Conservation (phyloP, 2,888 invertebrate species). For the Ophion obscuratus region DNA sequence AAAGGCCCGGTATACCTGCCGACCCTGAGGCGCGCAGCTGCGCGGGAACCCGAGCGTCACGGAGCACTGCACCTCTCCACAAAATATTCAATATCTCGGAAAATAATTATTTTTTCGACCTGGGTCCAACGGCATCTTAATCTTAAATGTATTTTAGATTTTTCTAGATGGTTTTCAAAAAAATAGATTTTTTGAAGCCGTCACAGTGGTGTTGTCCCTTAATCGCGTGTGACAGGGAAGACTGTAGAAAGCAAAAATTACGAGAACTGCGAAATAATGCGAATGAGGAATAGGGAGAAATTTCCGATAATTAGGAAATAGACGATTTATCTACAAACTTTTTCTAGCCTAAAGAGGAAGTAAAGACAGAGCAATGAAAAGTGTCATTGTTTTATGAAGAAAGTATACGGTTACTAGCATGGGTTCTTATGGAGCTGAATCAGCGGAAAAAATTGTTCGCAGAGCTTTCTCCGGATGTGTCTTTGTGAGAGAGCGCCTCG, state of each 20-base stretch:
- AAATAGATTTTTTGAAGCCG: too few species aligned
- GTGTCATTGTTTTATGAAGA: constrained; percentile 3
- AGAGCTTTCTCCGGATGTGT: background rate
- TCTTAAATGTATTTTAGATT: too few species aligned
- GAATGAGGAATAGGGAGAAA: background rate
- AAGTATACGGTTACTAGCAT: background rate
- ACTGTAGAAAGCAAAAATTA: background rate
- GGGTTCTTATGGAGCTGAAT: background rate
- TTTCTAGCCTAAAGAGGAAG: constrained; percentile 6
- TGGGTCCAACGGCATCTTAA: too few species aligned
- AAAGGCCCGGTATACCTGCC: too few species aligned
- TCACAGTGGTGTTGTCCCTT: too few species aligned
- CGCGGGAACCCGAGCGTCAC: too few species aligned
- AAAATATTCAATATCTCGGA: too few species aligned
- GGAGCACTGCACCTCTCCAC: too few species aligned
- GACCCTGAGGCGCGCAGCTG: too few species aligned
- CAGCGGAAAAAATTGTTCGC: background rate
- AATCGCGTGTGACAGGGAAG: background rate
- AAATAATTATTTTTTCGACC: too few species aligned
- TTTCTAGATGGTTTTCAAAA: too few species aligned
- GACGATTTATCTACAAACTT: constrained; percentile 2
- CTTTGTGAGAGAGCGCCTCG: background rate
- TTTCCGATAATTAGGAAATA: constrained; percentile 9
- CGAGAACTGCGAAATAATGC: constrained; percentile 17
- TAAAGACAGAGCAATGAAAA: constrained; percentile 12